Evolutionary conservation across 2,113 vertebrate species (phyloP), one percentile per base, ranked within the genome.

Genomic region (Ictalurus punctatus): DNA sequence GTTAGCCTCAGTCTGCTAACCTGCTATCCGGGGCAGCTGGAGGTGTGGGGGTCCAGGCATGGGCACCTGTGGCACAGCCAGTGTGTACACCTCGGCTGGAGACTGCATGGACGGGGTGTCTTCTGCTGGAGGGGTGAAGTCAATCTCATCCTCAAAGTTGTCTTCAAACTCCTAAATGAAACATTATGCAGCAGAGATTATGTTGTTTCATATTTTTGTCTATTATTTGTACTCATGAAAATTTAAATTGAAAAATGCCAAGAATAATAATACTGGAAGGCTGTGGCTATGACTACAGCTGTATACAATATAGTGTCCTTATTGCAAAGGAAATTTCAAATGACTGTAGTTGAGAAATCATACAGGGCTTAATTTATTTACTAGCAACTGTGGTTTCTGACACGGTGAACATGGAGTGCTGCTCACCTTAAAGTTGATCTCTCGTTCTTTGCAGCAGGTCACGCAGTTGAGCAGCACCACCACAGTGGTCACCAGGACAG

Each of bases 351-450:
- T 81, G n/a, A 34, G 79, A 30, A 80, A n/a, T 80, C 13, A 81
- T 3, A 59, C 54, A 82, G 3, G 3, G 4, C 9, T 37, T 59
- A 40, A 83, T 10, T 37, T 23, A 59, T 83, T 83, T 61, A 81
- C n/a, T 4, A 19, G 44, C 76, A 16, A 52, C 2, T 21, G 52
- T 34, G 54, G 80, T 59, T 59, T 82, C 17, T n/a, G 71, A 59
- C 34, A 56, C 71, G 17, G 79, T 16, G 16, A 30, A 30, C 61
- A 54, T 17, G 5, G 48, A 61, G 85, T 79, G 27, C 27, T 59
- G 96, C 96, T 94, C 87, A 99, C 98, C 97, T 99, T 99, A 94
- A 99, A 99, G 94, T 98, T 96, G 93, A 99, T 99, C 93, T 98
- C 97, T 0, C 95, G 96, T 89, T 98, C 96, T 94, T 99, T 99